These are phyloP conservation scores for Ivindomyrus marchei DNA, from an alignment of 2,113 vertebrate species.

Conservation along the genomic window DNA sequence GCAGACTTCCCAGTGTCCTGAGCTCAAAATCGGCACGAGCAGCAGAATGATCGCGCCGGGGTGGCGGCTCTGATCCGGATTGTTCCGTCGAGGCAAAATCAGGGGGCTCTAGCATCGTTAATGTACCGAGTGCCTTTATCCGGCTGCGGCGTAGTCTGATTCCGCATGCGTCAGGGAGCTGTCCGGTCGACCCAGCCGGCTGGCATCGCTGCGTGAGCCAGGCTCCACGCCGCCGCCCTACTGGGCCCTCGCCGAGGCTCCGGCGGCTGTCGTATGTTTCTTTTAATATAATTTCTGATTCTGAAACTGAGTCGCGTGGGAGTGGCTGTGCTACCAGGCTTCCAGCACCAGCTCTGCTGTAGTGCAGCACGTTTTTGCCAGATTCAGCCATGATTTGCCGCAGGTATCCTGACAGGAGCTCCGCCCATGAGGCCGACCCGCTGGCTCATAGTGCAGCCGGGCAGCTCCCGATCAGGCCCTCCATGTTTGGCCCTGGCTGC, in stretches of 20 bases:
- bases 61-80: background rate
- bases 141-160: background rate
- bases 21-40: background rate
- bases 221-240: background rate
- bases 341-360: background rate
- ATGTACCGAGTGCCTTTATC: background rate
- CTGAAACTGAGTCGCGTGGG: background rate
- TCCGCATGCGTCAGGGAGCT: background rate
- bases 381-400: background rate
- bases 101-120: background rate
- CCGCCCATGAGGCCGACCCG: background rate
- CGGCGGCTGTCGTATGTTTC: background rate
- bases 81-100: background rate
- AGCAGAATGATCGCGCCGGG: background rate
- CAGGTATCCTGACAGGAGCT: background rate
- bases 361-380: background rate
- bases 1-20: background rate
- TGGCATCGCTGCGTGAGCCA: background rate
- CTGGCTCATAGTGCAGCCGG: background rate
- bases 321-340: background rate
- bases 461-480: background rate
- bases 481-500: background rate
- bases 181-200: background rate
- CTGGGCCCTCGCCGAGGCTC: background rate
- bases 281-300: background rate